These are phyloP conservation scores for Drosophila orena DNA, from an alignment of 1,140 invertebrate genomes.

Conservation along the genomic window DNA sequence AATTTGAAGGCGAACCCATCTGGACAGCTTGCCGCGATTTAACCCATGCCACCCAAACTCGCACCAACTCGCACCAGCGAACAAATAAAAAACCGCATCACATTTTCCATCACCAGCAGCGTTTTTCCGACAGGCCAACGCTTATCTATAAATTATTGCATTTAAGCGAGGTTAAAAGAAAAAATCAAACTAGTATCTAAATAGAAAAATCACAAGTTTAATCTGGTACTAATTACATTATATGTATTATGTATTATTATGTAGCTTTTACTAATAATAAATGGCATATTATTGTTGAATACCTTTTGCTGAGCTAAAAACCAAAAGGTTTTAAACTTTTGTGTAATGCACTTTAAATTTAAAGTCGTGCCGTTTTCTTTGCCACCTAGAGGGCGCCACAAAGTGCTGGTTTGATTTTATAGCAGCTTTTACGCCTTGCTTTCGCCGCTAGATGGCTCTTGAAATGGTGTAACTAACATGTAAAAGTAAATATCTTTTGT, in stretches of 20 bases:
- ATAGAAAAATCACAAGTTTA: too few species aligned
- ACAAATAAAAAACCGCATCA: background rate
- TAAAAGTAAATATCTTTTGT: background rate
- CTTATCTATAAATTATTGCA: slow-evolving; percentile 66
- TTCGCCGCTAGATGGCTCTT: background rate
- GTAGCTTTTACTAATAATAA: too few species aligned
- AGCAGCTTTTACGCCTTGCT: slow-evolving; percentile 30
- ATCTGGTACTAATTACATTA: too few species aligned
- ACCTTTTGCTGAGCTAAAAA: slow-evolving; percentile 1
- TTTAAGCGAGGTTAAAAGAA: background rate
- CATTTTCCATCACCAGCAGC: slow-evolving; percentile 8
- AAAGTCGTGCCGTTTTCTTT: background rate
- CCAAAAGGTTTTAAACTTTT: too few species aligned
- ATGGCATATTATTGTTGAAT: too few species aligned
- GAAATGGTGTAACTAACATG: background rate
- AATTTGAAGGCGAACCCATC: slow-evolving; percentile 19
- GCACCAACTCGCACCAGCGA: background rate
- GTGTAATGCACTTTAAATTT: background rate
- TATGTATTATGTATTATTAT: too few species aligned
- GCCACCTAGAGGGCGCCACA: background rate
- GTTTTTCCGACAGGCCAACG: slow-evolving; percentile 29
- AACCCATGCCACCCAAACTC: slow-evolving; percentile 6
- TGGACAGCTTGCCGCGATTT: slow-evolving; percentile 30
- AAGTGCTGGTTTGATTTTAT: slow-evolving; percentile 22
- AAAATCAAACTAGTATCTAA: too few species aligned